Conservation (phyloP, 2,888 invertebrate genomes). For the Leucophenga maculata region DNA sequence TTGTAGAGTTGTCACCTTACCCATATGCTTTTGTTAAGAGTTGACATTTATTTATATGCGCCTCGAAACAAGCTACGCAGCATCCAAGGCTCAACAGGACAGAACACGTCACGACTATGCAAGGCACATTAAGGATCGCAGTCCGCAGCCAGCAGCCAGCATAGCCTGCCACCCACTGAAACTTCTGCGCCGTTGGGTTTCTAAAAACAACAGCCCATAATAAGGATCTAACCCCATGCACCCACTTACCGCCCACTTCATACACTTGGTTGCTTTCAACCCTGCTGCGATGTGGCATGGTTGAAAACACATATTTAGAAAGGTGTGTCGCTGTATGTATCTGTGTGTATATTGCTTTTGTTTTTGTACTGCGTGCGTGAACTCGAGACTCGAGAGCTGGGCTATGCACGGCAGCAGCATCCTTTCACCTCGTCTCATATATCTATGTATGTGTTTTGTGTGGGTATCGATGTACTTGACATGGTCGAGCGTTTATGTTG, state of each 20-base stretch:
- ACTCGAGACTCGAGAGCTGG: neutral
- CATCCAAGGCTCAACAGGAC: neutral
- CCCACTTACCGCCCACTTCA: conserved; percentile 29
- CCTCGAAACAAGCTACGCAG: neutral
- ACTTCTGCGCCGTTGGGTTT: conserved; percentile 30
- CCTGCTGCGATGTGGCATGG: conserved; percentile 43
- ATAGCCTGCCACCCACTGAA: conserved; percentile 36
- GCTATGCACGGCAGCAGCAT: neutral
- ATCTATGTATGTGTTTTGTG: conserved; percentile 19
- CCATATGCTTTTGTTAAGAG: conserved; percentile 1
- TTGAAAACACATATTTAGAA: conserved; percentile 31
- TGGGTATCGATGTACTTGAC: conserved; percentile 25
- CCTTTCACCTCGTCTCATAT: conserved; percentile 26
- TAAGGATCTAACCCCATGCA: conserved; percentile 52
- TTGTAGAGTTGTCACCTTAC: conserved; percentile 18
- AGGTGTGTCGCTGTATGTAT: conserved; percentile 45
- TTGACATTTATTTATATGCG: conserved; percentile 24
- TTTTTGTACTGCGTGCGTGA: neutral
- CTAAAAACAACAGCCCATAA: conserved; percentile 35
- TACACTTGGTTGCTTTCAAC: conserved; percentile 43
- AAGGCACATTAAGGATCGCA: too few relatives aligned
- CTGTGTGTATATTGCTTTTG: conserved; percentile 1
- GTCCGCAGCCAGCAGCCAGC: too few relatives aligned
- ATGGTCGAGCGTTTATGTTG: conserved; percentile 46
- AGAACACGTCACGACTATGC: too few relatives aligned